Evolutionary conservation across 2,797 vertebrate genomes (phyloP).

Genomic region (Alcedo atthis): DNA sequence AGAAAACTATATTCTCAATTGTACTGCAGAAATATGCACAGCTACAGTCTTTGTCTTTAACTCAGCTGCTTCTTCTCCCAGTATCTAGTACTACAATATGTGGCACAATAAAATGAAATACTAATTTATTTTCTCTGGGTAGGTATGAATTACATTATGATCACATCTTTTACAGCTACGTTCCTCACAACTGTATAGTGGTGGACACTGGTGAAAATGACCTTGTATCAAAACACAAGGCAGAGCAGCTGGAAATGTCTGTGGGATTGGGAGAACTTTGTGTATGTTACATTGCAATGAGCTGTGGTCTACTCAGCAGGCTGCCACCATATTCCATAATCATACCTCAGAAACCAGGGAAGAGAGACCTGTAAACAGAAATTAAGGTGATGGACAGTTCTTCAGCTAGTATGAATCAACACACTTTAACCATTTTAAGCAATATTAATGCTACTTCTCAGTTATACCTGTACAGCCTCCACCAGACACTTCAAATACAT

Average conservation of each 20-base stretch:
- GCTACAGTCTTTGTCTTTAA: background rate
- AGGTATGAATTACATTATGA: background rate
- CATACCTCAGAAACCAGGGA: background rate
- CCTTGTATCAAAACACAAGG: background rate
- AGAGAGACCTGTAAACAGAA: background rate
- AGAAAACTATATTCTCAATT: background rate
- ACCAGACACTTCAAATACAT: background rate
- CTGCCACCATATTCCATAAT: background rate
- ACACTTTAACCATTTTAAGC: background rate
- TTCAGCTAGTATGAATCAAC: background rate
- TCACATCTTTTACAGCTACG: background rate
- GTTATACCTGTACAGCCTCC: background rate
- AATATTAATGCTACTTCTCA: background rate
- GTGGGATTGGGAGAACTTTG: background rate
- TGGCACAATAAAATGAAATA: background rate
- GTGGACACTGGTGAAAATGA: background rate
- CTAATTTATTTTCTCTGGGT: background rate
- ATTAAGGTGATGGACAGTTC: background rate
- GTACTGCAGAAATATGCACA: background rate
- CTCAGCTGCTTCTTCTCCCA: background rate
- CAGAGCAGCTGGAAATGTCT: background rate
- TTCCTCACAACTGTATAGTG: background rate
- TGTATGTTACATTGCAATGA: background rate
- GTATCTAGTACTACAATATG: background rate
- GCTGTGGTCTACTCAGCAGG: background rate